Percentiles rank a stretch among this genome's conserved stretches.
Conservation (phyloP, 2,797 vertebrate genomes). For the Sphenodon punctatus region DNA sequence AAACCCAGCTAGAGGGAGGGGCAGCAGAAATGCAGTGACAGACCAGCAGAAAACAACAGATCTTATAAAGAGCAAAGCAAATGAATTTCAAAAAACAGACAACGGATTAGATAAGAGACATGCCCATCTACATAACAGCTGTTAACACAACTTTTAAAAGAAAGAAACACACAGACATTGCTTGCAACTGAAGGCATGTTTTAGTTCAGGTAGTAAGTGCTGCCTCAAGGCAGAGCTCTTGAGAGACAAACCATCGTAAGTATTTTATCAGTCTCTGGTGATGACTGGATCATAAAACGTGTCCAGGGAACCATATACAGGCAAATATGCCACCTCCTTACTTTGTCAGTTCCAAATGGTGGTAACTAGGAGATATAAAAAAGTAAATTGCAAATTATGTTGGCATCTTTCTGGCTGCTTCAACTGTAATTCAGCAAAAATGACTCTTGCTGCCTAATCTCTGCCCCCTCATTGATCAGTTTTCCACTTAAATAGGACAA, state of each 20-base stretch:
- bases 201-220: slow-evolving; percentile 9
- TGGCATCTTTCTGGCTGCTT: rapidly evolving
- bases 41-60: slow-evolving; percentile 75
- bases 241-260: slow-evolving; percentile 27
- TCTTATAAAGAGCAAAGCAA: slow-evolving; percentile 76
- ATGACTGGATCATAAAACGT: rapidly evolving
- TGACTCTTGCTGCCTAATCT: rapidly evolving
- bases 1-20: slow-evolving; percentile 97
- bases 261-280: not conserved
- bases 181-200: slow-evolving; percentile 30
- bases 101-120: slow-evolving; percentile 71
- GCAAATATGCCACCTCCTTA: rapidly evolving
- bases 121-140: slow-evolving; percentile 58
- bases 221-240: slow-evolving; percentile 2
- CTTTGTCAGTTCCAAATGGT: not conserved
- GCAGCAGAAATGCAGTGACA: slow-evolving; percentile 81
- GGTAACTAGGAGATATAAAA: not conserved
- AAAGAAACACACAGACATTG: slow-evolving; percentile 47
- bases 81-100: slow-evolving; percentile 77
- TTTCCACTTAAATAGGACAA: not conserved
- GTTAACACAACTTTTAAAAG: slow-evolving; percentile 66
- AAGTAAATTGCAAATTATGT: not conserved
- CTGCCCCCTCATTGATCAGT: not conserved
- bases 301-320: rapidly evolving
- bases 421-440: not conserved